Base-by-base conservation (phyloP, 2,797 vertebrate genomes). In the Hippocampus kuda region DNA sequence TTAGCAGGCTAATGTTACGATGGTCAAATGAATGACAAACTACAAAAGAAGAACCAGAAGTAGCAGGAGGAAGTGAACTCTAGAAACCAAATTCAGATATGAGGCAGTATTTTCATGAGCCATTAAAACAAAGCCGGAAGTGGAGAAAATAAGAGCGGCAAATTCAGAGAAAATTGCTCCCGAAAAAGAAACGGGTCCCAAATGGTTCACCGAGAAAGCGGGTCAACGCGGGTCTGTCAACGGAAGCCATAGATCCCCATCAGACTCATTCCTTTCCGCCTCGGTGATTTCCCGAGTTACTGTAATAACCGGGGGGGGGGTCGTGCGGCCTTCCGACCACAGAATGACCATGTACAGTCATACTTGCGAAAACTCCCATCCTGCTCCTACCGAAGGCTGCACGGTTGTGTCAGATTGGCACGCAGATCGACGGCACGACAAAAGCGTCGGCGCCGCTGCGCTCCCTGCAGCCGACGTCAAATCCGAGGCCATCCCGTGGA, bases 231-330 rank as follows among this genome's bases (percentile, higher is more conserved):
- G 2, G 65, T 65, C 65, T 70, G 71, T 67, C 74, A 70, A 72
- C 18, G 51, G 27, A 67, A 62, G 61, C 66, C 66, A 34, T 66
- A 62, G 65, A 49, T 63, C 72, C 44, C 66, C 72, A 81, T 81
- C 73, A 68, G 68, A 74, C 18, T 79, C 79, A 78, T 84, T 84
- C 78, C 75, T 80, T 81, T 78, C 75, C 76, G 68, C 73, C 61
- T 75, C 77, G 44, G 41, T 9, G 62, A 64, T 60, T 70, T 67
- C 69, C 76, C 0, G 59, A 76, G 74, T 76, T 56, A 70, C 72
- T 48, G 73, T 70, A 75, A 79, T 76, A 80, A 65, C 51, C 66
- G 63, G 70, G 71, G 70, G 71, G 73, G 44, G 71, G 73, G 57
- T 61, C 30, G 22, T 71, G 72, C 70, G 69, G 65, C 66, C n/a